These are phyloP conservation scores for Crossoptilon crossoptilon DNA, from an alignment of 2,797 vertebrate genomes.

Conservation along the genomic window DNA sequence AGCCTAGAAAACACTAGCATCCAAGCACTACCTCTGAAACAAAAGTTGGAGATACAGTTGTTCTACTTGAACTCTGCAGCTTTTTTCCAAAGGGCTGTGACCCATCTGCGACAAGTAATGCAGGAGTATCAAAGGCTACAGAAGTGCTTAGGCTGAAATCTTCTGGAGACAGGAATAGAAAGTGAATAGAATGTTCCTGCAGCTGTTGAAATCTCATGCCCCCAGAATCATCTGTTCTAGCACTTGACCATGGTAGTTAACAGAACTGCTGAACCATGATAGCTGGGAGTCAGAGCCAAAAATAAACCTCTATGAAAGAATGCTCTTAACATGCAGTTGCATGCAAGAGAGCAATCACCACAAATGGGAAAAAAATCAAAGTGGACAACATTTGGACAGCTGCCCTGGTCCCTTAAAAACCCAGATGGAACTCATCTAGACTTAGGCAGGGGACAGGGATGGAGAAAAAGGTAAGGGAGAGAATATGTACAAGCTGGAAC, in stretches of 20 bases:
- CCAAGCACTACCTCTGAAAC: background rate
- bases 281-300: slow-evolving; percentile 30
- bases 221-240: background rate
- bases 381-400: slow-evolving; percentile 52
- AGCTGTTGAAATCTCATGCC: background rate
- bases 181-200: slow-evolving; percentile 2
- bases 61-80: background rate
- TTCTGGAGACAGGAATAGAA: background rate
- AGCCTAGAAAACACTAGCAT: accelerated
- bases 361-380: slow-evolving; percentile 57
- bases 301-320: slow-evolving; percentile 22
- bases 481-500: slow-evolving; percentile 6
- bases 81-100: background rate
- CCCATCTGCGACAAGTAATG: background rate
- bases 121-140: background rate
- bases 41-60: accelerated
- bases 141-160: background rate
- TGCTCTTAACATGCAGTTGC: background rate
- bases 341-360: slow-evolving; percentile 52
- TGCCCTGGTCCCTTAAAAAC: slow-evolving; percentile 40
- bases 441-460: background rate
- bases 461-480: background rate
- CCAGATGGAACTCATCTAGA: slow-evolving; percentile 62
- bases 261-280: slow-evolving; percentile 4
- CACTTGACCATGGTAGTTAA: background rate